A percentile compares a stretch with the other conserved stretches of the same genome.
phyloP scores from a whole-genome alignment of 2,797 vertebrate species.

The Dermochelys coriacea region DNA sequence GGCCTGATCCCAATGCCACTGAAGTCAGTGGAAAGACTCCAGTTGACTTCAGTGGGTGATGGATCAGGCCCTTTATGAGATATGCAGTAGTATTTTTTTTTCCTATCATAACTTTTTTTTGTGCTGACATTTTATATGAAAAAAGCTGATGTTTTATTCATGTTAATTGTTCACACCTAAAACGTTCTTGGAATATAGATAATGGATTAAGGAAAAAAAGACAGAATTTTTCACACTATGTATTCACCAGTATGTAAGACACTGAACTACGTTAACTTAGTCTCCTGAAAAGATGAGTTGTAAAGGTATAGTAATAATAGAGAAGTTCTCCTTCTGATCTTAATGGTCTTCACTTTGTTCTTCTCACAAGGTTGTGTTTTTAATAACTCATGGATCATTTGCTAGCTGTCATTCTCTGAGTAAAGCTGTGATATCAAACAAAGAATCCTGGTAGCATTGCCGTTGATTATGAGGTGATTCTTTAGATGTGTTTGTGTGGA shows the following conservation, averaged over 20 bases:
- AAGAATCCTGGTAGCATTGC: neutral
- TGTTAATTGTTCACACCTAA: slow-evolving; percentile 65
- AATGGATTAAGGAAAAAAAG: slow-evolving; percentile 7
- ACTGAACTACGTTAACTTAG: slow-evolving; percentile 41
- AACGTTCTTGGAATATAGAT: slow-evolving; percentile 53
- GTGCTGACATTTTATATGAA: slow-evolving; percentile 54
- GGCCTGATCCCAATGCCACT: slow-evolving; percentile 58
- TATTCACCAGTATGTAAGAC: neutral
- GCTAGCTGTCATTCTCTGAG: slow-evolving; percentile 1
- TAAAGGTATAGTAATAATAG: slow-evolving; percentile 52
- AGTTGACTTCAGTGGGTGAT: slow-evolving; percentile 50
- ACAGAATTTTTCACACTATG: neutral
- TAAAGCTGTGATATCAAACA: slow-evolving; percentile 2
- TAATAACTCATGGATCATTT: slow-evolving; percentile 44
- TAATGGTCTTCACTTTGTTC: slow-evolving; percentile 23
- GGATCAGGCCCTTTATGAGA: slow-evolving; percentile 32
- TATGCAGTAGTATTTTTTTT: slow-evolving; percentile 56
- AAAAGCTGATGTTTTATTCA: slow-evolving; percentile 68
- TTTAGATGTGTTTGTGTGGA: neutral
- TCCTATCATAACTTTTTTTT: slow-evolving; percentile 59
- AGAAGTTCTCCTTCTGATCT: neutral
- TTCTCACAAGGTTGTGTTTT: slow-evolving; percentile 49
- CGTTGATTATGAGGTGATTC: neutral
- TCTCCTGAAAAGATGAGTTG: slow-evolving; percentile 40
- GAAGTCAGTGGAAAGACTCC: slow-evolving; percentile 69